A percentile compares a stretch with the other conserved stretches of the same genome.
Evolutionary conservation across 2,113 vertebrate genomes (phyloP).

Genomic region (Proterorhinus semilunaris): DNA sequence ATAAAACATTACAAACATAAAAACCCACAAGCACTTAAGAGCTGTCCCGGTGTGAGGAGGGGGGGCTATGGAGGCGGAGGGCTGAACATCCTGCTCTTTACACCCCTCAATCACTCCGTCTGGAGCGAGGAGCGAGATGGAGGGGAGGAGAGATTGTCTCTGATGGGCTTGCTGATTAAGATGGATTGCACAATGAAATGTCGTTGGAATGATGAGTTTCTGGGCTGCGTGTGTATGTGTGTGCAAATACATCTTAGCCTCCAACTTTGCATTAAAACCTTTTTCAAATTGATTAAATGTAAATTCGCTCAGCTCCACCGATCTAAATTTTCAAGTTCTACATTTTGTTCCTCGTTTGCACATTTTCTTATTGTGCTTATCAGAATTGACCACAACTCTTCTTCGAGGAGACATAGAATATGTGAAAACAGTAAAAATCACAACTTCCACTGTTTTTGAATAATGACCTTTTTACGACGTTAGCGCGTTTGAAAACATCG

Average conservation of each 20-base stretch:
- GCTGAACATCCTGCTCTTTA: constrained; percentile 79
- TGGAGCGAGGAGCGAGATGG: constrained; percentile 61
- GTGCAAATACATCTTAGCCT: constrained; percentile 27
- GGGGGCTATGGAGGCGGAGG: constrained; percentile 40
- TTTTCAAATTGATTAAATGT: constrained; percentile 72
- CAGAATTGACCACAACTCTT: constrained; percentile 21
- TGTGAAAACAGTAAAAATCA: background rate
- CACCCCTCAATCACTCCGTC: constrained; percentile 78
- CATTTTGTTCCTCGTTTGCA: constrained; percentile 59
- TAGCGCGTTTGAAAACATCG: constrained; percentile 33
- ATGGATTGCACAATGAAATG: constrained; percentile 76
- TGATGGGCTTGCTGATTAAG: constrained; percentile 79
- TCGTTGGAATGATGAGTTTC: constrained; percentile 65
- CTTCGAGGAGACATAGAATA: background rate
- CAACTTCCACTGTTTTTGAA: constrained; percentile 9
- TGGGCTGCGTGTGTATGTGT: constrained; percentile 29
- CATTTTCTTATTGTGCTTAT: constrained; percentile 11
- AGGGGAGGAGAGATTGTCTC: constrained; percentile 77
- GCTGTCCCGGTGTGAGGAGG: constrained; percentile 65
- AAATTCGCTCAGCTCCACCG: constrained; percentile 61
- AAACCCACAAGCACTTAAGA: constrained; percentile 84
- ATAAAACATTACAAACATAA: constrained; percentile 83
- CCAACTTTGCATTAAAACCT: constrained; percentile 72
- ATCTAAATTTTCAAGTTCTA: constrained; percentile 53
- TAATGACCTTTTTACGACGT: constrained; percentile 9